Percentiles rank a stretch among this genome's conserved stretches.
Evolutionary conservation across 2,113 vertebrate species (phyloP).

Genomic region (Artemisiospiza belli): DNA sequence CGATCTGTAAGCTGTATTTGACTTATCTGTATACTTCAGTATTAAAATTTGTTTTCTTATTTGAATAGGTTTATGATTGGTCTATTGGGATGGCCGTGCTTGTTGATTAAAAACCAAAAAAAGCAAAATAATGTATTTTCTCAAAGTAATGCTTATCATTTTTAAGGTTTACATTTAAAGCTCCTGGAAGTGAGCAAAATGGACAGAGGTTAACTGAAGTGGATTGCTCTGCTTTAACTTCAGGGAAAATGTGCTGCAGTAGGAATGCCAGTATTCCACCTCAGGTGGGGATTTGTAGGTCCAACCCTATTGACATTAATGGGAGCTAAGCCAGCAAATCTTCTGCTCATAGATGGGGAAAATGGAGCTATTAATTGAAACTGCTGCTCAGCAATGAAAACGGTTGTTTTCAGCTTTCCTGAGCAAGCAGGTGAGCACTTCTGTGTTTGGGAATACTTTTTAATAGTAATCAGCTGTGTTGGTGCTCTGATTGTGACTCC

Average conservation of each 20-base stretch:
- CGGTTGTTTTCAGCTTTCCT: constrained; percentile 14
- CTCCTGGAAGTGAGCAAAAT: background rate
- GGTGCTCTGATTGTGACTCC: background rate
- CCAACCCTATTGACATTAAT: background rate
- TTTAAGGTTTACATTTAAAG: constrained; percentile 1
- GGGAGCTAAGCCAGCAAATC: constrained; percentile 23
- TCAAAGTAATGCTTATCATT: background rate
- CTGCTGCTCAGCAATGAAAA: constrained; percentile 7
- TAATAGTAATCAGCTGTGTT: background rate
- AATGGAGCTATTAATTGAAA: constrained; percentile 42
- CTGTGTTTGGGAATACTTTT: background rate
- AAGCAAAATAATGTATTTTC: background rate
- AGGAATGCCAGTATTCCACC: background rate
- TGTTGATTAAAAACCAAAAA: background rate
- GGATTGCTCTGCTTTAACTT: background rate
- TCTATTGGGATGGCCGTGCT: background rate
- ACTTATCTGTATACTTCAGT: background rate
- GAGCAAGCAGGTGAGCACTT: background rate
- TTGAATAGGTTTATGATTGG: constrained; percentile 13
- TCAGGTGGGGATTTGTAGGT: background rate
- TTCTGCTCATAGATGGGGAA: background rate
- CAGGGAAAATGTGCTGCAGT: background rate
- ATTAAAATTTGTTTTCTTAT: background rate
- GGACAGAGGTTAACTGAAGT: background rate
- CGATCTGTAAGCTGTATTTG: background rate